Percentiles rank a stretch among this genome's conserved stretches.
These are phyloP conservation scores for Nematolebias whitei DNA, from an alignment of 2,113 vertebrate genomes.

Conservation along the genomic window DNA sequence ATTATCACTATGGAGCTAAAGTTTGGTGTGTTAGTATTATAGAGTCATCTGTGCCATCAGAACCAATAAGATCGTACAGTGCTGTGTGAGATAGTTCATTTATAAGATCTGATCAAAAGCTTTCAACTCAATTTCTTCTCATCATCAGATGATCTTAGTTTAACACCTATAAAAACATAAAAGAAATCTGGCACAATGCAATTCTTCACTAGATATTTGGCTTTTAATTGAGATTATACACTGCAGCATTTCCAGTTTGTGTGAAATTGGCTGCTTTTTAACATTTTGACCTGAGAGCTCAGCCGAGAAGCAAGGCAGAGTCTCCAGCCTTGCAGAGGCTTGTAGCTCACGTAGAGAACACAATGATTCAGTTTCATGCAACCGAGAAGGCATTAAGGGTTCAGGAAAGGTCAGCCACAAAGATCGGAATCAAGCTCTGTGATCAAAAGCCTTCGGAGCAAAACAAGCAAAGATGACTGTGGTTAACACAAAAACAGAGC, in stretches of 20 bases:
- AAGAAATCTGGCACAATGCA: too few relatives aligned
- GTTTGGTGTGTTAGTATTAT: too few relatives aligned
- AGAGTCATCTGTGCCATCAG: too few relatives aligned
- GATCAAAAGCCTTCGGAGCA: slow-evolving; percentile 10
- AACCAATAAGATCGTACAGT: too few relatives aligned
- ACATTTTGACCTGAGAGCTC: slow-evolving; percentile 36
- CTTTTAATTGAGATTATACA: background rate
- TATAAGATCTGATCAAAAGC: too few relatives aligned
- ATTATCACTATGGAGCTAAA: too few relatives aligned
- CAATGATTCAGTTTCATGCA: slow-evolving; percentile 30
- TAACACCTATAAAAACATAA: too few relatives aligned
- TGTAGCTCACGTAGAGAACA: slow-evolving; percentile 26
- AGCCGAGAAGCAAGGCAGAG: too few relatives aligned
- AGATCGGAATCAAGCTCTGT: slow-evolving; percentile 18
- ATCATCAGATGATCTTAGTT: too few relatives aligned
- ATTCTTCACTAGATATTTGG: background rate
- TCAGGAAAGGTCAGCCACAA: slow-evolving; percentile 34
- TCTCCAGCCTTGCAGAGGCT: slow-evolving; percentile 14
- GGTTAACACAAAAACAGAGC: background rate
- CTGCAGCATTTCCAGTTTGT: slow-evolving; percentile 7
- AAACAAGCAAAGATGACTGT: slow-evolving; percentile 14
- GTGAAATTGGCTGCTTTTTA: slow-evolving; percentile 13
- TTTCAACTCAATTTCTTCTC: too few relatives aligned
- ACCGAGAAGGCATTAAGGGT: slow-evolving; percentile 22
- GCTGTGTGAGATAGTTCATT: too few relatives aligned